These are phyloP conservation scores for Macheiramphus alcinus DNA, from an alignment of 2,113 vertebrate genomes.

Conservation along the genomic window DNA sequence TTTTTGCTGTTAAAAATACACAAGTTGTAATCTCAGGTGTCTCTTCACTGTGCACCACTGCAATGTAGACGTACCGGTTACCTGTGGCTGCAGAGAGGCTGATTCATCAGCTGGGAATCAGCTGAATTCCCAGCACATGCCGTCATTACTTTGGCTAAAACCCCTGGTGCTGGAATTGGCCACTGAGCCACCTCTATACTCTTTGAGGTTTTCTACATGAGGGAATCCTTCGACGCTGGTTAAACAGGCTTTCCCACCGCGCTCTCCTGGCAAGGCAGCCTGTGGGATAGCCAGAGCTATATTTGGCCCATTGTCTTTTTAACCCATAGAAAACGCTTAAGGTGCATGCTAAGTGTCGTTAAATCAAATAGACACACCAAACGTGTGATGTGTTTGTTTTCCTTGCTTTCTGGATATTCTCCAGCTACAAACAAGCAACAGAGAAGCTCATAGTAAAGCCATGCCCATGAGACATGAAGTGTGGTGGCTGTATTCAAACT, in stretches of 20 bases:
- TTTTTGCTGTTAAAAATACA: background rate
- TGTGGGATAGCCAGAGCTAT: background rate
- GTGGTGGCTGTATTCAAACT: background rate
- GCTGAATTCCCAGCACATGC: constrained; percentile 16
- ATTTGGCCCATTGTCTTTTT: background rate
- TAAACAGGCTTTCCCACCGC: constrained; percentile 20
- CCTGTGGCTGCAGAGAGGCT: background rate
- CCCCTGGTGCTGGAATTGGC: background rate
- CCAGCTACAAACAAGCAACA: background rate
- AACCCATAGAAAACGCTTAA: background rate
- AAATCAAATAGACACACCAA: background rate
- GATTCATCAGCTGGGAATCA: background rate
- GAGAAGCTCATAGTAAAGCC: background rate
- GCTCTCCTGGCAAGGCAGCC: background rate
- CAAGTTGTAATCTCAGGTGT: background rate
- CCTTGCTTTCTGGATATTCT: background rate
- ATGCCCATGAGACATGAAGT: background rate
- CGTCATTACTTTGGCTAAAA: background rate
- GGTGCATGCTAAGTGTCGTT: background rate
- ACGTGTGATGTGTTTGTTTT: constrained; percentile 3
- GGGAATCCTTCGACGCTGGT: constrained; percentile 39
- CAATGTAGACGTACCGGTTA: background rate
- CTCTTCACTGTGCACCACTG: background rate
- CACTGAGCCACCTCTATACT: background rate
- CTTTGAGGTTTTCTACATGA: constrained; percentile 33